Percentiles rank a stretch among this genome's conserved stretches.
phyloP scores from a whole-genome alignment of 2,888 invertebrate genomes.

The Tenthredo amoena region DNA sequence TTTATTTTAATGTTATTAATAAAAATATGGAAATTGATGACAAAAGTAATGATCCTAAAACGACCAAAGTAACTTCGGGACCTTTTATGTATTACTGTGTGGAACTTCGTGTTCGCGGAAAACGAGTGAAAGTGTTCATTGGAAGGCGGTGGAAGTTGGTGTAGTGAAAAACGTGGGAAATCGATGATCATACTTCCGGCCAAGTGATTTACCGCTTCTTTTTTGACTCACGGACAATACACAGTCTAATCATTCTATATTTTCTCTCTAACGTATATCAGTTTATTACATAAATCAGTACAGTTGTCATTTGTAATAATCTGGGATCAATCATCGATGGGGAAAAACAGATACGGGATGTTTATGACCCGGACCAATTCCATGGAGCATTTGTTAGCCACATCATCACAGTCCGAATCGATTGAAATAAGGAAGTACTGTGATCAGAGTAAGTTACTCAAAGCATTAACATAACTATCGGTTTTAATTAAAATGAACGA shows the following conservation, averaged over 20 bases:
- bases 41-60: neutral
- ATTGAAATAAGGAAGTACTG: neutral
- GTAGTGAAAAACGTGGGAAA: neutral
- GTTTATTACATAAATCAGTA: neutral
- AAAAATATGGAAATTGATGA: neutral
- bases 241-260: neutral
- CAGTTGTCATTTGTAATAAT: neutral
- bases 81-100: neutral
- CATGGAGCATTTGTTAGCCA: conserved; percentile 20
- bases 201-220: neutral
- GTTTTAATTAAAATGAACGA: neutral
- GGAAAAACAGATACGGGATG: neutral
- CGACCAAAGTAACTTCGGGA: neutral
- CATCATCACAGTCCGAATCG: neutral
- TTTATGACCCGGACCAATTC: conserved; percentile 19
- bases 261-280: neutral
- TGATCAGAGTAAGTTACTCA: neutral
- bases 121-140: conserved; percentile 4
- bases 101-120: neutral
- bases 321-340: neutral
- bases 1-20: no score
- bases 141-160: neutral
- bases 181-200: neutral
- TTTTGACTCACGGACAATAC: neutral
- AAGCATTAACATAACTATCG: neutral